Evolutionary conservation across 2,888 invertebrate genomes (phyloP), one percentile per base, ranked within the genome.

Genomic region (Lithophane leautieri): DNA sequence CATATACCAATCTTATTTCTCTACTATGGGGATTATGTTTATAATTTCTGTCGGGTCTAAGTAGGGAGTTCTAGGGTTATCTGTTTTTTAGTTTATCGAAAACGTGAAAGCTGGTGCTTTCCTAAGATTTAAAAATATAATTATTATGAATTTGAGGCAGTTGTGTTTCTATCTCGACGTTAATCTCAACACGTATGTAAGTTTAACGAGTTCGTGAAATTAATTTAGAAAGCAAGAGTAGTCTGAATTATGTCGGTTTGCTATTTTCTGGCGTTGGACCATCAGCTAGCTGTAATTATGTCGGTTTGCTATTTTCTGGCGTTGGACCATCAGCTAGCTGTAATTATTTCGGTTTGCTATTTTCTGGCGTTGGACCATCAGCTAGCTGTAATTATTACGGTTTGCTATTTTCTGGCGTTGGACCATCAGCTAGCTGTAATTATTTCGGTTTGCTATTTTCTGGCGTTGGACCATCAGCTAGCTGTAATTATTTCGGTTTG

Each of bases 381-480:
- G n/a, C n/a, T n/a, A n/a, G n/a, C n/a, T n/a, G n/a, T n/a, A n/a
- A n/a, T n/a, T n/a, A n/a, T n/a, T n/a, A n/a, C n/a, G n/a, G n/a
- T n/a, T n/a, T n/a, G n/a, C n/a, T n/a, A n/a, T n/a, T n/a, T n/a
- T n/a, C n/a, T n/a, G 34, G 34, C 34, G 34, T 34, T 34, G 25
- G 16, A 22, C 52, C 68, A 68, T 60, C 58, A 65, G 11, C n/a
- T 58, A 73, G 16, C 44, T 22, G 9, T 54, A 11, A 71, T 58
- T 78, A n/a, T n/a, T n/a, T 54, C 16, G 28, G 19, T 44, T 44
- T 52, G 42, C 19, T 44, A 16, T 19, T n/a, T 19, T n/a, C 34
- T 19, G 54, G 56, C 44, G 50, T 9, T 56, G 25, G 16, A 16
- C 52, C 68, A 68, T 60, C 56, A 65, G 11, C n/a, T 58, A 73